phyloP scores from a whole-genome alignment of 2,113 vertebrate genomes.

The Oncorhynchus masou region DNA sequence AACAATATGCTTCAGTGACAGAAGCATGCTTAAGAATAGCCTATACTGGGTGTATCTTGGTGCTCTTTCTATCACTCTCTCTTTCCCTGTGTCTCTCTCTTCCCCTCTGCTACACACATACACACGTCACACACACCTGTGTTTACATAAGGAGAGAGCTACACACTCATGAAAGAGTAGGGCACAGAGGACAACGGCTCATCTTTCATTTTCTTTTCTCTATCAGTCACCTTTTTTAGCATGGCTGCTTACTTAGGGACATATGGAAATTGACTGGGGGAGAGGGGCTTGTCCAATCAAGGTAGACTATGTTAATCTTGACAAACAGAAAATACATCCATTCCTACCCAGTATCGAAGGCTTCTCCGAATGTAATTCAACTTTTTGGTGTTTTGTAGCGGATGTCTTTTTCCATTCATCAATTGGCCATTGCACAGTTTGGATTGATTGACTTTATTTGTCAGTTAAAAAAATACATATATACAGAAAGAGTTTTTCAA shows the following conservation, averaged over 20 bases:
- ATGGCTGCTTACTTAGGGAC: constrained; percentile 14
- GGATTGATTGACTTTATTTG: too few relatives aligned
- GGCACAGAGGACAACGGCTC: constrained; percentile 7
- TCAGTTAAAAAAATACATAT: too few relatives aligned
- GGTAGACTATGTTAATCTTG: too few relatives aligned
- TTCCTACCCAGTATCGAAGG: too few relatives aligned
- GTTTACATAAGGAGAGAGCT: constrained; percentile 60
- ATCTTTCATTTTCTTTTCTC: constrained; percentile 37
- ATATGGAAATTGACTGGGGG: too few relatives aligned
- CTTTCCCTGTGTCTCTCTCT: not conserved
- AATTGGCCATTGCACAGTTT: too few relatives aligned
- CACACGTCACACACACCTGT: constrained; percentile 51
- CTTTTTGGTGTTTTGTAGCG: too few relatives aligned
- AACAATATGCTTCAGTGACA: constrained; percentile 43
- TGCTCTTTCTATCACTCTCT: not conserved
- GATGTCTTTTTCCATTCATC: too few relatives aligned
- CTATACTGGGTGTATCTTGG: not conserved
- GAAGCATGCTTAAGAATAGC: constrained; percentile 27
- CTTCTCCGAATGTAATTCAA: too few relatives aligned
- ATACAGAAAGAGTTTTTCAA: too few relatives aligned
- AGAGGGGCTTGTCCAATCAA: constrained; percentile 3
- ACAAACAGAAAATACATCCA: too few relatives aligned
- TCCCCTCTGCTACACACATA: not conserved
- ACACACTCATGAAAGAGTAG: not conserved
- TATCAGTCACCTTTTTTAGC: constrained; percentile 19